Evolutionary conservation across 2,888 invertebrate genomes (phyloP), one percentile per base, ranked within the genome.

Genomic region (Girardia tigrina): DNA sequence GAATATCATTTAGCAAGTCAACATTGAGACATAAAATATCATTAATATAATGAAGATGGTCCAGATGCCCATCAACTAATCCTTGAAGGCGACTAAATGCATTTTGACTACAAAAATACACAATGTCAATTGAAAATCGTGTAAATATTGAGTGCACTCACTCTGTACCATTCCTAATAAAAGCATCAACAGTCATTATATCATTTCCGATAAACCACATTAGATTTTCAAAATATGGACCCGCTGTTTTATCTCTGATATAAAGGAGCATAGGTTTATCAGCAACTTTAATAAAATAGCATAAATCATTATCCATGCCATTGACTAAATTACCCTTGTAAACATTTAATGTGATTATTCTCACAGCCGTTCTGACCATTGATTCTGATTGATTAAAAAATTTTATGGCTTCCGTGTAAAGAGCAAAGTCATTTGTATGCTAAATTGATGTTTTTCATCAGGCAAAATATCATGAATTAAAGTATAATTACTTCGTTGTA

Each of bases 121-220:
- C n/a, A n/a, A n/a, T n/a, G n/a, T n/a, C n/a, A n/a, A n/a, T n/a
- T n/a, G n/a, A n/a, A n/a, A n/a, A n/a, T n/a, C n/a, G n/a, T n/a
- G n/a, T n/a, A n/a, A n/a, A n/a, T n/a, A n/a, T n/a, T n/a, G n/a
- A n/a, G n/a, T n/a, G 4, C n/a, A 28, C 71, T 4, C 23, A 71
- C 71, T 28, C 71, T 6, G 6, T 71, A 23, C 92, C 91, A 86
- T 91, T 92, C 81, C 94, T 88, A 69, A 97, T 92, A 85, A 94
- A 97, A 1, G 89, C 88, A 84, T 98, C 94, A 79, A 98, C 86
- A 83, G 98, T 95, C 79, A 95, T 87, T 79, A 97, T 92, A 83
- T 97, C 94, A 86, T 92, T 94, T 75, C 95, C 95, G 81, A 99
- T 94, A 82, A 94, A 94, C 94, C 95, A 97, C 70, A 97, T 95